Evolutionary conservation across 2,888 invertebrate species (phyloP).

Genomic region (Zaprionus bogoriensis): DNA sequence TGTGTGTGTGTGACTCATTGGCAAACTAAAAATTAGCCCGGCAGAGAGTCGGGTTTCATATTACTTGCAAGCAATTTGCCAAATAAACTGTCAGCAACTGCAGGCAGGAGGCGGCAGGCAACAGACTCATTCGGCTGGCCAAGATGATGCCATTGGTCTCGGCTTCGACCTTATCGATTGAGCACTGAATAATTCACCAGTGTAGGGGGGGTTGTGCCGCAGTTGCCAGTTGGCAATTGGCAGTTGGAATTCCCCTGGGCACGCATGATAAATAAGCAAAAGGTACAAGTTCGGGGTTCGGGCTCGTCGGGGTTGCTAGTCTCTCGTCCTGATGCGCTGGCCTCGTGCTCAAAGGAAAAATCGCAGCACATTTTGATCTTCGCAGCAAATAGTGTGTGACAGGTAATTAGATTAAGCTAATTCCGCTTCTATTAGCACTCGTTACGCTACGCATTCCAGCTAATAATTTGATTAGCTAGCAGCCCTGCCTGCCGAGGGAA

Average conservation of each 20-base stretch:
- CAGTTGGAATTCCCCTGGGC: conserved; percentile 57
- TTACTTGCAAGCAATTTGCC: conserved; percentile 80
- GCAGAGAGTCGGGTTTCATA: conserved; percentile 56
- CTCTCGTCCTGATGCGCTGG: too few species aligned
- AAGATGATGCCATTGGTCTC: conserved; percentile 44
- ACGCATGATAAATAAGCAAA: conserved; percentile 69
- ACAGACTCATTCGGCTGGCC: conserved; percentile 8
- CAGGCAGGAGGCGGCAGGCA: not conserved
- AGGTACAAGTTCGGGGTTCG: conserved; percentile 7
- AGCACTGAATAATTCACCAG: conserved; percentile 70
- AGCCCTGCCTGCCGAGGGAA: not conserved
- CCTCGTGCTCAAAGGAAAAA: not conserved
- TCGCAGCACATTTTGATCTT: conserved; percentile 9
- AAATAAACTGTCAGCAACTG: conserved; percentile 78
- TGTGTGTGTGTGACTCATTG: conserved; percentile 40
- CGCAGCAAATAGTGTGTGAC: conserved; percentile 72
- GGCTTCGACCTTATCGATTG: conserved; percentile 66
- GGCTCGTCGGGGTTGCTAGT: conserved; percentile 37
- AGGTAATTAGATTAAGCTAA: conserved; percentile 81
- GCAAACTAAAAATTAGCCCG: conserved; percentile 73
- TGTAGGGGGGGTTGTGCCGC: conserved; percentile 28
- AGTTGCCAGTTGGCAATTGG: conserved; percentile 28
- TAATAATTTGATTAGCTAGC: conserved; percentile 71
- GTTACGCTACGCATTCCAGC: conserved; percentile 45
- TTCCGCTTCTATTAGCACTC: conserved; percentile 77